A percentile compares a stretch with the other conserved stretches of the same genome.
phyloP scores from a whole-genome alignment of 2,888 invertebrate species.

The Ophonus ardosiacus region DNA sequence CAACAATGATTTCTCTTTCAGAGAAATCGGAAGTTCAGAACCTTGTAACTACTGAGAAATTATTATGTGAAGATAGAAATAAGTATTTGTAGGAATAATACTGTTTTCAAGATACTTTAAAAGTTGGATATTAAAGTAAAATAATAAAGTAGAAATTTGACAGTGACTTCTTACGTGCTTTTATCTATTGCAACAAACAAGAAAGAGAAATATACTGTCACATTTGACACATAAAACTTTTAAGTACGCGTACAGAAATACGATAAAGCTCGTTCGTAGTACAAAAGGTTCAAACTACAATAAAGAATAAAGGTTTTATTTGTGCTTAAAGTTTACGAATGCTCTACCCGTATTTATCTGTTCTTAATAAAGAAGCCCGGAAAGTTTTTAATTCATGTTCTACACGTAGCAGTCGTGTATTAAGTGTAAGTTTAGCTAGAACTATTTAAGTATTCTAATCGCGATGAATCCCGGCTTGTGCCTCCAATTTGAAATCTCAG shows the following conservation, averaged over 20 bases:
- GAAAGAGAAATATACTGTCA: conserved; percentile 7
- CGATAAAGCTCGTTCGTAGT: not conserved
- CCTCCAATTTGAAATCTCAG: conserved; percentile 25
- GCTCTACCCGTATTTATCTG: not conserved
- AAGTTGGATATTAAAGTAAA: not conserved
- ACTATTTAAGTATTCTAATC: conserved; percentile 46
- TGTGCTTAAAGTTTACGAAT: not conserved
- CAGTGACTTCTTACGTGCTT: not conserved
- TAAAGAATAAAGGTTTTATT: not conserved
- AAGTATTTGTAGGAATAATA: too few relatives aligned
- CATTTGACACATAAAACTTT: not conserved
- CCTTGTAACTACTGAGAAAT: too few relatives aligned
- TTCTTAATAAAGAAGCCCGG: not conserved
- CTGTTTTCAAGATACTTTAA: too few relatives aligned
- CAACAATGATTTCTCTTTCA: too few relatives aligned
- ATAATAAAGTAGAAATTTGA: not conserved
- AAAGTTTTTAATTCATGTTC: conserved; percentile 26
- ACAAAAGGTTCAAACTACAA: conserved; percentile 4
- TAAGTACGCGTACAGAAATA: not conserved
- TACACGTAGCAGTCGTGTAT: not conserved
- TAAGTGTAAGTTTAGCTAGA: not conserved
- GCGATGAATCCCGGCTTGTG: not conserved
- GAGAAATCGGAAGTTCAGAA: too few relatives aligned
- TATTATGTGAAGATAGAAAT: too few relatives aligned
- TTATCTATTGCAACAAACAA: not conserved